Evolutionary conservation across 2,113 vertebrate species (phyloP).

Genomic region (Setophaga coronata): DNA sequence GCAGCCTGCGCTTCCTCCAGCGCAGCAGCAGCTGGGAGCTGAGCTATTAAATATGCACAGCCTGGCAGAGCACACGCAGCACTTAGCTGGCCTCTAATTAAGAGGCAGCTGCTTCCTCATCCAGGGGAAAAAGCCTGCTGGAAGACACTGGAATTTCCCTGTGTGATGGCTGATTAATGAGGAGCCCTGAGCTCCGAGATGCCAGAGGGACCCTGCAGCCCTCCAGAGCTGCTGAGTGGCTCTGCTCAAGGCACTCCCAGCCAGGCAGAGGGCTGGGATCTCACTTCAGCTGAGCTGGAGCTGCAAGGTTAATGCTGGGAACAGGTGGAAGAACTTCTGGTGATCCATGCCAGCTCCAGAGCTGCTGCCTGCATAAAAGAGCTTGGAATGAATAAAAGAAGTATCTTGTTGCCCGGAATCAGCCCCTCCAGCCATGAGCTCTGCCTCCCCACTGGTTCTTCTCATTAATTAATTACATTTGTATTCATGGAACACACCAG

Average conservation of each 20-base stretch:
- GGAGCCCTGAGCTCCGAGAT: background rate
- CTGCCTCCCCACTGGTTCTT: background rate
- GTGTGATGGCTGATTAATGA: background rate
- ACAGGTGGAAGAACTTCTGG: background rate
- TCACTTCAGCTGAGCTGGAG: background rate
- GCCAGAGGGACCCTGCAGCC: background rate
- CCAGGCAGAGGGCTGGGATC: background rate
- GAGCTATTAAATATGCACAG: constrained; percentile 30
- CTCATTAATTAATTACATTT: constrained; percentile 17
- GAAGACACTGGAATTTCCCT: background rate
- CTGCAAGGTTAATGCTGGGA: background rate
- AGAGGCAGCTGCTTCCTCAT: constrained; percentile 42
- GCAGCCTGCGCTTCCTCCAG: background rate
- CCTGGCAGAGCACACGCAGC: background rate
- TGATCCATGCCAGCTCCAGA: background rate
- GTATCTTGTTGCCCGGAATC: background rate
- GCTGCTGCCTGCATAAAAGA: background rate
- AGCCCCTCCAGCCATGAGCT: background rate
- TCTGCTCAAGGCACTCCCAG: background rate
- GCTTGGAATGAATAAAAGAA: background rate
- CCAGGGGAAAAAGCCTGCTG: background rate
- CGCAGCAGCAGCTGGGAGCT: constrained; percentile 2
- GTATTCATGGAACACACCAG: background rate
- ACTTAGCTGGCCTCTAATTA: constrained; percentile 45
- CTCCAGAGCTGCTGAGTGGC: background rate